Base-by-base conservation (phyloP, 2,888 invertebrate species). In the Trissolcus brochymenae region DNA sequence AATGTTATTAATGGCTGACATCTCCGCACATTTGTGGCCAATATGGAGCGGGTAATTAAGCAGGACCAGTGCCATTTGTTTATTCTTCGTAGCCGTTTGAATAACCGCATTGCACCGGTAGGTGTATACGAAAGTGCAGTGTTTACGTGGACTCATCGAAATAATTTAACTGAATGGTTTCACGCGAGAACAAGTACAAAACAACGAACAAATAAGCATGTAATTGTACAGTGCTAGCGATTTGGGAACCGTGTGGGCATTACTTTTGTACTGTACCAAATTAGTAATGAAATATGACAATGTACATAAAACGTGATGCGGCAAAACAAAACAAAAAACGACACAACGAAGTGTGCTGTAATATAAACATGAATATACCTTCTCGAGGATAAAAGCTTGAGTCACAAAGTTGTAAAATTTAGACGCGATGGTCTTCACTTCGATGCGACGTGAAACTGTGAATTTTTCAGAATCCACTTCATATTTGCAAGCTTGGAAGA, bases 401-500 rank as follows among this genome's bases (percentile, higher is more conserved):
- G 68, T 79, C 13, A 84, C 57, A 67, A 84, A 85, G 40, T 80
- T 49, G 56, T 84, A 84, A 13, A 85, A 76, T 14, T 43, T 51
- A 2, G 56, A 19, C 16, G 79, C 46, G 59, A 77, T 77, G 17
- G 81, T 83, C 46, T 83, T 80, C 43, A 84, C 68, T 57, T 71
- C 78, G 16, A 75, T 78, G 25, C 81, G 79, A 54, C 82, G 81
- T 41, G 71, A 59, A 21, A 82, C 79, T 7, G 78, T 40, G 61
- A 82, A 85, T 54, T 84, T 80, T 35, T 76, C 25, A 25, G 81
- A 82, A 60, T 84, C 75, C 43, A 85, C 82, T 59, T 84, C 78
- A 41, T 82, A 25, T 49, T 80, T 70, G 66, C 70, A 80, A 16
- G 81, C 57, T 51, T 77, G 72, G 57, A 79, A 79, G 76, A 80